Percentiles rank a stretch among this genome's conserved stretches.
phyloP scores from a whole-genome alignment of 2,888 invertebrate species.

The Neoascia interrupta region DNA sequence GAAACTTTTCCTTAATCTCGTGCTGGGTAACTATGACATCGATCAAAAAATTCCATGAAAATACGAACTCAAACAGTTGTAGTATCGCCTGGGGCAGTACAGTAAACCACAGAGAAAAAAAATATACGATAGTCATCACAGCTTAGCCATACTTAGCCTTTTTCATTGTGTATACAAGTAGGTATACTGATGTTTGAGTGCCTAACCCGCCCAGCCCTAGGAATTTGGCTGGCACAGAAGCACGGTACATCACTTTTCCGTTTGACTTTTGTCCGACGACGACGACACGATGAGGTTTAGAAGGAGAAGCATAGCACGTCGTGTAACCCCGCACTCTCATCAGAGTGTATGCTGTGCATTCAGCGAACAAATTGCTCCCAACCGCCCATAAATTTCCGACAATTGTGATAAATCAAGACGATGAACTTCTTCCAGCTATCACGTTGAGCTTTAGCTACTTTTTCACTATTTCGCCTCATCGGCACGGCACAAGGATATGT shows the following conservation, averaged over 20 bases:
- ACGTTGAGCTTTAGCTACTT: constrained; percentile 66
- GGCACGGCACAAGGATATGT: constrained; percentile 14
- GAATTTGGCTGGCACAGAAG: constrained; percentile 23
- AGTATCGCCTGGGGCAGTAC: too few species aligned
- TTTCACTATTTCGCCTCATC: constrained; percentile 45
- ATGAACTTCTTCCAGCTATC: constrained; percentile 71
- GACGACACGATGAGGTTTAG: too few species aligned
- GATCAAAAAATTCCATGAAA: too few species aligned
- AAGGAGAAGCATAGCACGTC: too few species aligned
- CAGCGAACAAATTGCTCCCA: constrained; percentile 71
- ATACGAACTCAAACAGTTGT: too few species aligned
- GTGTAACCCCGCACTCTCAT: background rate
- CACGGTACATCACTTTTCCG: constrained; percentile 37
- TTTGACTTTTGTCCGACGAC: constrained; percentile 46
- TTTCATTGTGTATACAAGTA: too few species aligned
- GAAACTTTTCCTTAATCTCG: too few species aligned
- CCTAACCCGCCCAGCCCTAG: constrained; percentile 5
- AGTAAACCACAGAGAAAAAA: too few species aligned
- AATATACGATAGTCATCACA: constrained; percentile 48
- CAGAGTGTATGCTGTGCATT: constrained; percentile 30
- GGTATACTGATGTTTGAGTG: background rate
- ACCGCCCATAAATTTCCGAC: constrained; percentile 72
- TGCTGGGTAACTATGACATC: too few species aligned
- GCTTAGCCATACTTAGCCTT: constrained; percentile 53
- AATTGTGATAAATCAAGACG: constrained; percentile 72